Evolutionary conservation across 2,797 vertebrate species (phyloP).

Genomic region (Smutsia temminckii): DNA sequence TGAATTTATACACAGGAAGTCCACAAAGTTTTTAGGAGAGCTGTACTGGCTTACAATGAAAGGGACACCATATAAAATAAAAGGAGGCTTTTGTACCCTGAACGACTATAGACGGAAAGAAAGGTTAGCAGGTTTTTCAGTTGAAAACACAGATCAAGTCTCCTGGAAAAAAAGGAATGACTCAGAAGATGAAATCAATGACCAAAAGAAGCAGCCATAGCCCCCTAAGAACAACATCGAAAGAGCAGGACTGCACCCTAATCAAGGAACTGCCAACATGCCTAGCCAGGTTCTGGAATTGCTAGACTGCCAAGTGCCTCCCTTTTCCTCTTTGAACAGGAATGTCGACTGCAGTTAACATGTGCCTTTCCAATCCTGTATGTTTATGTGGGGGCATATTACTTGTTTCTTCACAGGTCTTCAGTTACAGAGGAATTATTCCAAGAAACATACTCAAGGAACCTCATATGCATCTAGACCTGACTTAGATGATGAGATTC

Average conservation of each 20-base stretch:
- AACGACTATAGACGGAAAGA: background rate
- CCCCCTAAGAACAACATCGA: background rate
- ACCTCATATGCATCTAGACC: background rate
- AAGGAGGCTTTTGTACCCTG: background rate
- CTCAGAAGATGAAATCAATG: background rate
- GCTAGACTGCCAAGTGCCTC: background rate
- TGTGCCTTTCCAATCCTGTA: background rate
- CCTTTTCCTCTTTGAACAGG: background rate
- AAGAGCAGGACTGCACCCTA: background rate
- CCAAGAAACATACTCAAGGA: conserved; percentile 4
- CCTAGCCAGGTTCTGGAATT: background rate
- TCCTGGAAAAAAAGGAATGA: background rate
- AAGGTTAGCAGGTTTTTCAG: background rate
- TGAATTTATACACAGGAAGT: background rate
- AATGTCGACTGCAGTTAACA: background rate
- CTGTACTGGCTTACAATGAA: background rate
- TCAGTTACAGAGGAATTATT: conserved; percentile 12
- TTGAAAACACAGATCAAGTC: conserved; percentile 4
- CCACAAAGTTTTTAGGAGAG: background rate
- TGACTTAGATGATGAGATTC: background rate
- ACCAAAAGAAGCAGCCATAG: background rate
- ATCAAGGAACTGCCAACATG: background rate
- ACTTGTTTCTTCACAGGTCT: background rate
- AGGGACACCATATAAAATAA: background rate
- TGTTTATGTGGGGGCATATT: background rate